Evolutionary conservation across 2,888 invertebrate species (phyloP), one percentile per base, ranked within the genome.

Genomic region (Macrophya annulata): DNA sequence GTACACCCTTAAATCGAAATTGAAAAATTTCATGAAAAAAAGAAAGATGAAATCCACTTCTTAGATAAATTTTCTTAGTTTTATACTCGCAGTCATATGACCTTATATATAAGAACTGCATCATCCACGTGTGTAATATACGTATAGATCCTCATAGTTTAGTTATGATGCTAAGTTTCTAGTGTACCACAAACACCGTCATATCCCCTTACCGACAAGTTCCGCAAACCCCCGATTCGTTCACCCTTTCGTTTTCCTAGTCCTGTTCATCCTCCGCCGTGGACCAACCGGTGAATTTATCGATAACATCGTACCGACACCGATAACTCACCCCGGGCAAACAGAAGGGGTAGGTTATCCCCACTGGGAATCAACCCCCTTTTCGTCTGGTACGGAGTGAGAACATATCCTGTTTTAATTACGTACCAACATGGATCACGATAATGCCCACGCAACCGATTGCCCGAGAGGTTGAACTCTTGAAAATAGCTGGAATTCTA

Each of bases 271-370:
- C 68, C 68, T 48, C 68, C 48, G 21, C 59, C 8, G 48, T 21
- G 82, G 40, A 71, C 81, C 71, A 31, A 68, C n/a, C 81, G 79
- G 71, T 72, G 82, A 85, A 85, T 85, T 85, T 85, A 82, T 85
- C 85, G 85, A 85, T 85, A 85, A 79, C 81, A 79, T 81, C 81
- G 79, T 85, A 81, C 81, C 85, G 82, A 48, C 79, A 85, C 59
- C 79, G 81, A 85, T 79, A 85, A 72, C 81, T 82, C 82, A 85
- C 71, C 59, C 71, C 17, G 71, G 84, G 51, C 51, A 43, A 81
- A 62, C 21, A 81, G 81, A 62, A 62, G 51, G 81, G 81, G 81
- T 81, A 62, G 81, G 81, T 81, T 37, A 81, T 81, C 62, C 81
- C 62, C 81, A n/a, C 40, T 37, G 62, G 81, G 68, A 65, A 65